Evolutionary conservation across 64 coral and sea anemone genomes (phyloP).

Genomic region (Orbicella faveolata): DNA sequence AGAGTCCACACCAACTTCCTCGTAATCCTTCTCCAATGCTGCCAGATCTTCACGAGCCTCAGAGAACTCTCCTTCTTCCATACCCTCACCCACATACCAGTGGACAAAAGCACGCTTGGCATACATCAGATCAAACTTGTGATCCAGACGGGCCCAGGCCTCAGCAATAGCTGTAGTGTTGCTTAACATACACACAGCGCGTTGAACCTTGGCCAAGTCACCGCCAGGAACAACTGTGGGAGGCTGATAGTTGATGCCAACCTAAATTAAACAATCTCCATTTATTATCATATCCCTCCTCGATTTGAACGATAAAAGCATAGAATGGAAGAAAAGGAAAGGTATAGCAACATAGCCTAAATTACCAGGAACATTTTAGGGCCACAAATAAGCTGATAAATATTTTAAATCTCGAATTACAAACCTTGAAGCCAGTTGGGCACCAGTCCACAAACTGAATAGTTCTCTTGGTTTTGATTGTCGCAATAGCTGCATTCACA

Average conservation of each 20-base stretch:
- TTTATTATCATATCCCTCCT: too few species aligned
- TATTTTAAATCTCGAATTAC: neutral
- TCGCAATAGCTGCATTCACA: constrained; percentile 20
- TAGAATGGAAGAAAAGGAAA: too few species aligned
- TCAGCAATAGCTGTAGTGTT: constrained; percentile 17
- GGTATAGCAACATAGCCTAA: too few species aligned
- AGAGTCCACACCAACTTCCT: constrained; percentile 10
- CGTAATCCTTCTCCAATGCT: constrained; percentile 25
- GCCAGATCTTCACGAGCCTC: constrained; percentile 14
- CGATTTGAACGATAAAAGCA: too few species aligned
- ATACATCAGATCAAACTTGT: constrained; percentile 33
- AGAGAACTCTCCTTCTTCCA: constrained; percentile 35
- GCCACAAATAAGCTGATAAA: too few species aligned
- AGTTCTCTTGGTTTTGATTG: constrained; percentile 25
- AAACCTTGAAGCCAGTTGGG: constrained; percentile 23
- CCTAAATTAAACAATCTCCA: neutral
- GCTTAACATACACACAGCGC: neutral
- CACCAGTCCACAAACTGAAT: constrained; percentile 35
- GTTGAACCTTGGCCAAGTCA: constrained; percentile 10
- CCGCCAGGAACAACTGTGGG: constrained; percentile 29
- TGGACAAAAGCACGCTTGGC: constrained; percentile 26
- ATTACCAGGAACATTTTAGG: too few species aligned
- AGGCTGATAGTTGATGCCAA: constrained; percentile 27
- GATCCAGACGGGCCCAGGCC: constrained; percentile 29
- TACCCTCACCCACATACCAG: constrained; percentile 36